Evolutionary conservation across 2,888 invertebrate genomes (phyloP).

Genomic region (Dryadula phaetusa): DNA sequence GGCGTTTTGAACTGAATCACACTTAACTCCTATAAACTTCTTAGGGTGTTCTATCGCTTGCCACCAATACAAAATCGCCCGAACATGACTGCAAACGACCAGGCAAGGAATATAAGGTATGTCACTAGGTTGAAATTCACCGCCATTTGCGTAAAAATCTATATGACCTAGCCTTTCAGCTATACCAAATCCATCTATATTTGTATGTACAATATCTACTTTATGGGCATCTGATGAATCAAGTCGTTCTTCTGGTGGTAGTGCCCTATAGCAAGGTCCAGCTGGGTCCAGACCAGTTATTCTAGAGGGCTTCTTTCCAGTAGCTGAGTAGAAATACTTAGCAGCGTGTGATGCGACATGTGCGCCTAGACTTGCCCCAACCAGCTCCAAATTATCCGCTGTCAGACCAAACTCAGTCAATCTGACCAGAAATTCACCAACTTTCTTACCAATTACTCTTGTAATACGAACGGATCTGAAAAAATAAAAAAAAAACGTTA

Average conservation of each 20-base stretch:
- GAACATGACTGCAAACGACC: conserved; percentile 67
- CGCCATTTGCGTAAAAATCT: conserved; percentile 75
- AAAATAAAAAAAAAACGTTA: too few relatives aligned
- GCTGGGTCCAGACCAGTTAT: conserved; percentile 75
- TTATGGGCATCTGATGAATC: conserved; percentile 58
- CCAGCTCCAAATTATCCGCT: conserved; percentile 66
- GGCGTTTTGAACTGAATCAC: conserved; percentile 70
- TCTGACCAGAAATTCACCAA: conserved; percentile 69
- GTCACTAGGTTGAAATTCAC: conserved; percentile 73
- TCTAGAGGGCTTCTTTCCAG: conserved; percentile 66
- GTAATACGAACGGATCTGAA: conserved; percentile 71
- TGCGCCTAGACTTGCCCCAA: conserved; percentile 71
- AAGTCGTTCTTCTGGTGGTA: conserved; percentile 59
- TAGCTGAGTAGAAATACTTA: conserved; percentile 64
- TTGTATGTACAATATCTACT: conserved; percentile 73
- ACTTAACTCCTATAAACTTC: conserved; percentile 68
- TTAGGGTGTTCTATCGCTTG: conserved; percentile 72
- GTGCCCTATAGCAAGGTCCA: conserved; percentile 70
- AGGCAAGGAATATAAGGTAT: conserved; percentile 70
- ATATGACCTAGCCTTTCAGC: conserved; percentile 71
- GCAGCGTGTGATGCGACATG: conserved; percentile 67
- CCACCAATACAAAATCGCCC: conserved; percentile 73
- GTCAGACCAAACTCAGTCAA: conserved; percentile 61
- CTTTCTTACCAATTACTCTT: conserved; percentile 63
- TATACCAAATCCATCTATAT: conserved; percentile 78